These are phyloP conservation scores for Stenodera caucasica DNA, from an alignment of 2,888 invertebrate species.

Conservation along the genomic window DNA sequence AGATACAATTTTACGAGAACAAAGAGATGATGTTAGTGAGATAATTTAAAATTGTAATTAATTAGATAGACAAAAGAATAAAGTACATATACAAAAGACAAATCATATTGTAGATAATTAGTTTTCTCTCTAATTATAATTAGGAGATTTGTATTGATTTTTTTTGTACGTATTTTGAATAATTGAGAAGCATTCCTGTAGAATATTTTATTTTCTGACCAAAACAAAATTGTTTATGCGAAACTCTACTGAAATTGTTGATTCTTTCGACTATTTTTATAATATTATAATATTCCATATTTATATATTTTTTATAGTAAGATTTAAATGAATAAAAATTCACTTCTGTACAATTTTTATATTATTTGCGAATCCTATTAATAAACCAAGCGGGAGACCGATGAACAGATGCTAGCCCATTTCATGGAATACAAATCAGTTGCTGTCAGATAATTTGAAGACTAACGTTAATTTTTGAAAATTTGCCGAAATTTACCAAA, in stretches of 20 bases:
- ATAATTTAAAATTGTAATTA: conserved; percentile 34
- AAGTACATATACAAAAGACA: neutral
- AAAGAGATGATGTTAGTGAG: conserved; percentile 50
- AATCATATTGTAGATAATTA: conserved; percentile 10
- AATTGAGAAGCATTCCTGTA: conserved; percentile 13
- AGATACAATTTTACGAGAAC: conserved; percentile 64
- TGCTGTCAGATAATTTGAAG: no score
- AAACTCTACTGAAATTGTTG: neutral
- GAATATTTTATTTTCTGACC: neutral
- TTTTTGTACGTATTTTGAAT: neutral
- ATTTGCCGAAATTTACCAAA: no score
- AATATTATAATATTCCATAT: conserved; percentile 17
- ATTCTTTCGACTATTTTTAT: conserved; percentile 13
- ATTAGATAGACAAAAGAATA: neutral
- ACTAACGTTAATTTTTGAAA: no score
- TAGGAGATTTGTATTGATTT: conserved; percentile 4
- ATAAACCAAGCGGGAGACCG: no score
- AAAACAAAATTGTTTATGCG: neutral
- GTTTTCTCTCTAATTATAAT: neutral
- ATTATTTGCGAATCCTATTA: neutral
- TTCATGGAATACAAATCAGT: no score
- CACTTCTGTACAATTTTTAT: conserved; percentile 16
- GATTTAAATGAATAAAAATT: conserved; percentile 22
- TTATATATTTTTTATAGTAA: conserved; percentile 28
- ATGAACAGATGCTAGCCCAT: no score